A percentile compares a stretch with the other conserved stretches of the same genome.
phyloP scores from a whole-genome alignment of 2,888 invertebrate species.

The Steinernema carpocapsae region DNA sequence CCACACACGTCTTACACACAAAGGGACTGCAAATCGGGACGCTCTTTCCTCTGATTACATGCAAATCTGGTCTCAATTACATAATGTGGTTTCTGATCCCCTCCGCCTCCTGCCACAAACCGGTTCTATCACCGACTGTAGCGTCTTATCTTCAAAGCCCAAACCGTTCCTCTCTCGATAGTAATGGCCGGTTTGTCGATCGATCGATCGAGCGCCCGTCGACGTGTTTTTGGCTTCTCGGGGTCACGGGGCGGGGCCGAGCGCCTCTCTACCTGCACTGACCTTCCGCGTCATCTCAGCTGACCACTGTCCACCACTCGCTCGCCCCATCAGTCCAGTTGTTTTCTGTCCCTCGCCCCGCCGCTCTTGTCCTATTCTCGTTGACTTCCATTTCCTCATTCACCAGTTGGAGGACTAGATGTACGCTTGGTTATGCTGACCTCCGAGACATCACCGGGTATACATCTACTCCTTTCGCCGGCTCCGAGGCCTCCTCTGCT shows the following conservation, averaged over 20 bases:
- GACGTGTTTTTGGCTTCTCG: slow-evolving; percentile 3
- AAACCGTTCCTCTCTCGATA: not conserved
- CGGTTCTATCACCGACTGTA: not conserved
- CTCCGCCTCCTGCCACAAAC: no score
- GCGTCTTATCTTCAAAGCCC: not conserved
- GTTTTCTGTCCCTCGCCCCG: slow-evolving; percentile 11
- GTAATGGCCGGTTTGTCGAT: not conserved
- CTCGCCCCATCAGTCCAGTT: not conserved
- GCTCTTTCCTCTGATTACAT: no score
- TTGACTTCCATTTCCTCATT: not conserved
- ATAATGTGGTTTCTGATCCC: no score
- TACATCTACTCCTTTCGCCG: slow-evolving; percentile 17
- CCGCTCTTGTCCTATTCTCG: slow-evolving; percentile 2
- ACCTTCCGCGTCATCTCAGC: not conserved
- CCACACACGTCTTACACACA: no score
- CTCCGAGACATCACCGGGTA: slow-evolving; percentile 23
- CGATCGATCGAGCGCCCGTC: slow-evolving; percentile 10
- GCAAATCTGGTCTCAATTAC: no score
- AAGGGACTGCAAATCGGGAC: no score
- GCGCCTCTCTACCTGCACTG: slow-evolving; percentile 12
- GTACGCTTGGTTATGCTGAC: slow-evolving; percentile 7
- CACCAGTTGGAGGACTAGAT: not conserved
- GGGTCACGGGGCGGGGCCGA: slow-evolving; percentile 20
- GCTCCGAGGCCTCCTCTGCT: not conserved
- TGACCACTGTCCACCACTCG: slow-evolving; percentile 12